Evolutionary conservation across 2,113 vertebrate genomes (phyloP).

Genomic region (Echinops telfairi): DNA sequence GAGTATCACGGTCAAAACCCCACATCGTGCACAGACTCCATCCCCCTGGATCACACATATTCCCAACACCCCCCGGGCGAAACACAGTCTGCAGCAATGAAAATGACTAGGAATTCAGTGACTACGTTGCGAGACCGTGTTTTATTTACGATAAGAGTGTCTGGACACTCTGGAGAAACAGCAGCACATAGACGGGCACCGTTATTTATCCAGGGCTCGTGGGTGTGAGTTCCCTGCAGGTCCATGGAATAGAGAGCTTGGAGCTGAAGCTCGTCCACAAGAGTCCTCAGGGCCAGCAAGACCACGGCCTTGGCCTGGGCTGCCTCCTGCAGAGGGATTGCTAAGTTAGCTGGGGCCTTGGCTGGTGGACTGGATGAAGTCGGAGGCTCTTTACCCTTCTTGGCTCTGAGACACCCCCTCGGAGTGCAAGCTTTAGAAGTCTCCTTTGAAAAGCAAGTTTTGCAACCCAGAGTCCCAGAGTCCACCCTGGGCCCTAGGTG

Average conservation of each 20-base stretch:
- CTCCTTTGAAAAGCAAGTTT: background rate
- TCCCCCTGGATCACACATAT: background rate
- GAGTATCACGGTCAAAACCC: conserved; percentile 6
- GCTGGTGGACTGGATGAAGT: background rate
- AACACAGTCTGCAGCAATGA: background rate
- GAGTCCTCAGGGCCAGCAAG: too few species aligned
- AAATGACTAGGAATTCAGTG: background rate
- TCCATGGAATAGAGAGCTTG: background rate
- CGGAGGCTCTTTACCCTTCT: background rate
- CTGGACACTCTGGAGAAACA: background rate
- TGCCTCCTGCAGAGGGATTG: background rate
- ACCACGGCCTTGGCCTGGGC: background rate
- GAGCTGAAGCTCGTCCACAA: too few species aligned
- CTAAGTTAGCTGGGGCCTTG: background rate
- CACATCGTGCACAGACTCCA: background rate
- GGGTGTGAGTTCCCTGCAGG: background rate
- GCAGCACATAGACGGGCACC: background rate
- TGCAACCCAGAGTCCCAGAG: background rate
- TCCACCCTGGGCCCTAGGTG: background rate
- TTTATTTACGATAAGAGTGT: background rate
- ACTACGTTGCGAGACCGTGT: background rate
- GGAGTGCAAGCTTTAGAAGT: background rate
- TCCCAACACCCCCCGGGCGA: background rate
- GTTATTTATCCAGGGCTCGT: background rate
- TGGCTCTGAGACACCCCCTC: background rate